Conservation (phyloP, 2,888 invertebrate species). For the Cerastis rubricosa region DNA sequence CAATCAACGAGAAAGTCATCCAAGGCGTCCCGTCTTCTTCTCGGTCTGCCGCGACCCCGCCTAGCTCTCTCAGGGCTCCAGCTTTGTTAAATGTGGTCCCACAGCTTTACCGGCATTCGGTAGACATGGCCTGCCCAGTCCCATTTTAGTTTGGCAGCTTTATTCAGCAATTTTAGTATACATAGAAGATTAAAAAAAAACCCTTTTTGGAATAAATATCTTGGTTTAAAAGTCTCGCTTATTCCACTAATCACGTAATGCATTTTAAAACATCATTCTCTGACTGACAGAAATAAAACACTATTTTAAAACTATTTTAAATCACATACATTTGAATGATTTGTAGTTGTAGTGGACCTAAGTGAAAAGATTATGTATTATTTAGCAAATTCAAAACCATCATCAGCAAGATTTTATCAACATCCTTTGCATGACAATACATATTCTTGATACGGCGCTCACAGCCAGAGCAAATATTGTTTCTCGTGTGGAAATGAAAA, state of each 20-base stretch:
- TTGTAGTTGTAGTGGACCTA: neutral
- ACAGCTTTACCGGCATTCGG: too few species aligned
- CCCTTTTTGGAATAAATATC: neutral
- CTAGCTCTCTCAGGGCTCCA: too few species aligned
- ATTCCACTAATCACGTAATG: neutral
- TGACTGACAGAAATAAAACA: neutral
- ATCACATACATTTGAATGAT: neutral
- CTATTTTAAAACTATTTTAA: neutral
- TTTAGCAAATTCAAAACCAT: neutral
- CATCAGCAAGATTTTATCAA: neutral
- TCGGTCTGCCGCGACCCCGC: too few species aligned
- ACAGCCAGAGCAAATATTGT: constrained; percentile 20
- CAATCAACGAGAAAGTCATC: too few species aligned
- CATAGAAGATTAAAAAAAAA: neutral
- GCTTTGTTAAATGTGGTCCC: too few species aligned
- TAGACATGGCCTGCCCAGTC: too few species aligned
- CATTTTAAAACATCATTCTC: neutral
- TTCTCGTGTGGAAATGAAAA: constrained; percentile 20
- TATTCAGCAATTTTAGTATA: too few species aligned
- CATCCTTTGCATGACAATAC: neutral
- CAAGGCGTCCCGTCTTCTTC: too few species aligned
- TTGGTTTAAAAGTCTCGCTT: neutral
- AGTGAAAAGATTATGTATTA: neutral
- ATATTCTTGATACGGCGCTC: neutral
- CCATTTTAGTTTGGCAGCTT: too few species aligned